A percentile compares a stretch with the other conserved stretches of the same genome.
These are phyloP conservation scores for Scleropages formosus DNA, from an alignment of 2,797 vertebrate species.

Conservation along the genomic window DNA sequence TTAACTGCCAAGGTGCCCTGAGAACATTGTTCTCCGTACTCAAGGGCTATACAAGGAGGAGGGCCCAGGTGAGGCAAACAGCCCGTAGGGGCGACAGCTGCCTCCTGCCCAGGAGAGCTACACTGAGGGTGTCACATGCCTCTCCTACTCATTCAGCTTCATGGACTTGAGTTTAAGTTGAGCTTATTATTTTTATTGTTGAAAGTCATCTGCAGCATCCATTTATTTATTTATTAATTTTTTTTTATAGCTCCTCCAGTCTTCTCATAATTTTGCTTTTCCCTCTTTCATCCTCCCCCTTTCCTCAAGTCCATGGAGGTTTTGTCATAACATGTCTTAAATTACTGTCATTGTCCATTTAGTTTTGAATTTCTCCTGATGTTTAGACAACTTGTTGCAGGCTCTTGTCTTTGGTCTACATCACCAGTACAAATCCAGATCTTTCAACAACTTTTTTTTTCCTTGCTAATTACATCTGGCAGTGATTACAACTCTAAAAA, in stretches of 20 bases:
- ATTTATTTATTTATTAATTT: too few species aligned
- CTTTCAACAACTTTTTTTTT: too few species aligned
- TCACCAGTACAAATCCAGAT: too few species aligned
- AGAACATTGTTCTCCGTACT: not conserved
- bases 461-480: too few species aligned
- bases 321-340: not conserved
- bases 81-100: not conserved
- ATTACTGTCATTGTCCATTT: not conserved
- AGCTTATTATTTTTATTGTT: conserved; percentile 1
- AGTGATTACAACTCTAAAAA: too few species aligned
- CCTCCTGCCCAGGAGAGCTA: not conserved
- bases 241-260: too few species aligned
- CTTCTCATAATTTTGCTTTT: too few species aligned
- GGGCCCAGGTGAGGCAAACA: not conserved
- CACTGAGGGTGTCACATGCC: not conserved
- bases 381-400: too few species aligned
- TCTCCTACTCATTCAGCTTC: not conserved
- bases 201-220: not conserved
- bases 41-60: not conserved
- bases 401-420: too few species aligned
- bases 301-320: too few species aligned
- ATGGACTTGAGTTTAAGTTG: not conserved
- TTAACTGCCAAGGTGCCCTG: too few species aligned
- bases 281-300: not conserved
- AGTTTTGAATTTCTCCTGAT: not conserved